Percentiles rank a stretch among this genome's conserved stretches.
Conservation (phyloP, 2,797 vertebrate species). For the Ctenopoma multispine region DNA sequence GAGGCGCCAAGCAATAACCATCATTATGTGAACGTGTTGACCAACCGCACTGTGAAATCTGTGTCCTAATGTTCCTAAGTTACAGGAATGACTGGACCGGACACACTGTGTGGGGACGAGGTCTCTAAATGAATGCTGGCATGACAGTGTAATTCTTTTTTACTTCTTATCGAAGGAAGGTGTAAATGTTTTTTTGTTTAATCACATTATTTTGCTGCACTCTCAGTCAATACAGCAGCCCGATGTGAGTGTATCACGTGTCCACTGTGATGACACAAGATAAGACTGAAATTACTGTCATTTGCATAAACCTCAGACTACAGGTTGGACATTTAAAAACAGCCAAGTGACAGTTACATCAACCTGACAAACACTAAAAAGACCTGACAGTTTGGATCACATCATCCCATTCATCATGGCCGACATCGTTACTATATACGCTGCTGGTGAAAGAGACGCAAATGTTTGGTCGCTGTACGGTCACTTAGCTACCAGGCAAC, state of each 20-base stretch:
- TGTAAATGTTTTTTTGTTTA: too few relatives aligned
- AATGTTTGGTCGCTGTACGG: not conserved
- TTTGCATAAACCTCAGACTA: not conserved
- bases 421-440: slow-evolving; percentile 5
- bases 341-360: not conserved
- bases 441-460: slow-evolving; percentile 11
- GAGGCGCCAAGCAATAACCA: too few relatives aligned
- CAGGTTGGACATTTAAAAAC: not conserved
- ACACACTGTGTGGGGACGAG: too few relatives aligned
- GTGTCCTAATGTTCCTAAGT: too few relatives aligned
- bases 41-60: too few relatives aligned
- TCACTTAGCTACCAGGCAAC: slow-evolving; percentile 13
- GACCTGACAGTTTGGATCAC: slow-evolving; percentile 2
- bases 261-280: not conserved
- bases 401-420: not conserved
- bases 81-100: too few relatives aligned
- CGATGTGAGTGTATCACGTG: not conserved
- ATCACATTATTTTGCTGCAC: not conserved
- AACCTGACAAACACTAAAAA: not conserved
- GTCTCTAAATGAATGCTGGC: too few relatives aligned
- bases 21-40: too few relatives aligned
- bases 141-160: too few relatives aligned
- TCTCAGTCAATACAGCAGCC: not conserved
- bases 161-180: too few relatives aligned
- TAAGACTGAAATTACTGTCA: not conserved